These are phyloP conservation scores for Drosophila meridionalis DNA, from an alignment of 2,888 invertebrate species.

Conservation along the genomic window DNA sequence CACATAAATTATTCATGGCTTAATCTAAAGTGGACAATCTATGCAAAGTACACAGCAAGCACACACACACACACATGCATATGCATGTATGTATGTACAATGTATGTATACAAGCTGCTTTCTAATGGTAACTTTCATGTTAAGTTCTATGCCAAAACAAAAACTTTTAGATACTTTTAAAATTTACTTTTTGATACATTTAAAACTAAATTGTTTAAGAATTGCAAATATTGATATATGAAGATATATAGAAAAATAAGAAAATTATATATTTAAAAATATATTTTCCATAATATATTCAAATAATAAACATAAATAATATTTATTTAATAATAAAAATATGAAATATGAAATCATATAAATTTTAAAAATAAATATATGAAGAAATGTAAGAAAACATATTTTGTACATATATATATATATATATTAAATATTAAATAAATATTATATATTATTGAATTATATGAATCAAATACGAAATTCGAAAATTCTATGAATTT, in stretches of 20 bases:
- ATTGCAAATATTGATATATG: too few species aligned
- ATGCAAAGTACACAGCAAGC: slow-evolving; percentile 77
- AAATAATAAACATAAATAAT: too few species aligned
- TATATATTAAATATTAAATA: not conserved
- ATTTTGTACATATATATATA: not conserved
- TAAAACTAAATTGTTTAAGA: not conserved
- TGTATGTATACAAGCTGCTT: not conserved
- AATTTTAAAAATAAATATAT: not conserved
- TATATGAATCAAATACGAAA: too few species aligned
- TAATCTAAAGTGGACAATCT: slow-evolving; percentile 85
- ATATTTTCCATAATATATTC: too few species aligned
- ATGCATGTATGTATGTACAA: not conserved
- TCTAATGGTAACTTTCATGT: slow-evolving; percentile 1
- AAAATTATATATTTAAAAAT: too few species aligned
- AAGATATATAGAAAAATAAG: too few species aligned
- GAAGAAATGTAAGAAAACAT: too few species aligned
- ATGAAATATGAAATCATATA: not conserved
- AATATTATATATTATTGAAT: too few species aligned
- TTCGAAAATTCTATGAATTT: too few species aligned
- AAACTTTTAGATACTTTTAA: not conserved
- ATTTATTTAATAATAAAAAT: too few species aligned
- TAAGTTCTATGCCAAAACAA: not conserved
- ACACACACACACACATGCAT: slow-evolving; percentile 21
- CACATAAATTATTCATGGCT: slow-evolving; percentile 84
- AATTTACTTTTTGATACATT: not conserved